Conservation (phyloP, 2,888 invertebrate genomes). For the Patella ulyssiponensis region DNA sequence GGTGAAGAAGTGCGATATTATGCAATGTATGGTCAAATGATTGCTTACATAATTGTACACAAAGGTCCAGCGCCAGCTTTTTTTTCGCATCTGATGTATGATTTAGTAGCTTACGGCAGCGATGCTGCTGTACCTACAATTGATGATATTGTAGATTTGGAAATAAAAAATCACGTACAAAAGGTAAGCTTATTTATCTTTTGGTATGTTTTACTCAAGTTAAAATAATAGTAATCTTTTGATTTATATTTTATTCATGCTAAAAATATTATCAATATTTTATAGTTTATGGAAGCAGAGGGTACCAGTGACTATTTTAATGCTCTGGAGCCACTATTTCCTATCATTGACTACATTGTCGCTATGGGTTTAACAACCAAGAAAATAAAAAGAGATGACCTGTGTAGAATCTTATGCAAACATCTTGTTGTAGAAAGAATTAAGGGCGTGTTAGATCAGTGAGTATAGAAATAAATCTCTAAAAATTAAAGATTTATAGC, state of each 20-base stretch:
- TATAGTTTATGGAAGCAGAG: too few relatives aligned
- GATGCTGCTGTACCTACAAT: background rate
- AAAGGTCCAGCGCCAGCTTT: background rate
- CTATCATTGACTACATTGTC: background rate
- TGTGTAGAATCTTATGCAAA: background rate
- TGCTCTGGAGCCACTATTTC: background rate
- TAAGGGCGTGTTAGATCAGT: background rate
- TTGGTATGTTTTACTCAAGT: too few relatives aligned
- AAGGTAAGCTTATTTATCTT: background rate
- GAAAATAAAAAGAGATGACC: background rate
- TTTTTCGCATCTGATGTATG: background rate
- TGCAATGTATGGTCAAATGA: background rate
- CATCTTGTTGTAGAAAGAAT: background rate
- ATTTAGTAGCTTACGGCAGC: background rate
- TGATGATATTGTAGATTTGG: background rate
- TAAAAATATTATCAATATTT: too few relatives aligned
- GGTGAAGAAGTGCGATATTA: background rate
- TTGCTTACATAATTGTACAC: background rate
- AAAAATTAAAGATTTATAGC: too few relatives aligned
- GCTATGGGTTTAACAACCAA: background rate
- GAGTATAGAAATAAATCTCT: background rate
- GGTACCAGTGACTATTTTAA: too few relatives aligned
- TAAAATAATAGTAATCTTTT: too few relatives aligned
- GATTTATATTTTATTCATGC: too few relatives aligned
- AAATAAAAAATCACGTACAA: background rate